Conservation (phyloP, 2,113 vertebrate genomes). For the Prionailurus bengalensis region DNA sequence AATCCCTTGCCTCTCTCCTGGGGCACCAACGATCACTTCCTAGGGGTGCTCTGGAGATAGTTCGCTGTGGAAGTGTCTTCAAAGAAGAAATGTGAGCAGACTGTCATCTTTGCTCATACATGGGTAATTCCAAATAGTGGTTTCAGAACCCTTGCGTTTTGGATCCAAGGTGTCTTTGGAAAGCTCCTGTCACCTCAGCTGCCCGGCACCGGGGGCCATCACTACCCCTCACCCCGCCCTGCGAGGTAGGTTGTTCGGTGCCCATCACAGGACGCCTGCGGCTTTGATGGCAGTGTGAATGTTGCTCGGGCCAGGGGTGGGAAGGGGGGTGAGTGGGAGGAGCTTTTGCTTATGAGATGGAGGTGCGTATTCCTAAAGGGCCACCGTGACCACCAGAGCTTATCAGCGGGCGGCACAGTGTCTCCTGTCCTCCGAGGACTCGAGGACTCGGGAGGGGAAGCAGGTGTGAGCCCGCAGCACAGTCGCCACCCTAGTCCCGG, state of each 20-base stretch:
- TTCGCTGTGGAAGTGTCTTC: background rate
- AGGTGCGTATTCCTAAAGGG: conserved; percentile 10
- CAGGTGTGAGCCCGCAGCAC: background rate
- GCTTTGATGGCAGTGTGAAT: conserved; percentile 77
- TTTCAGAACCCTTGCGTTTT: background rate
- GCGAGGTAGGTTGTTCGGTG: conserved; percentile 76
- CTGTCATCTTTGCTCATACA: background rate
- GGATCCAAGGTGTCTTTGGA: conserved; percentile 32
- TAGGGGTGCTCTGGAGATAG: background rate
- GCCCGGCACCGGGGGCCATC: background rate
- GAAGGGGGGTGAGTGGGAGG: background rate
- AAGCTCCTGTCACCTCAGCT: conserved; percentile 53
- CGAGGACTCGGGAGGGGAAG: background rate
- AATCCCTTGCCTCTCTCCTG: background rate
- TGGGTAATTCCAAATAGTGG: background rate
- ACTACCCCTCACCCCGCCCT: conserved; percentile 46
- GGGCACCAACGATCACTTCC: background rate
- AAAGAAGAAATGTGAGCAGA: background rate
- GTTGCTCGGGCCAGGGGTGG: background rate
- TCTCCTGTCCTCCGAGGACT: background rate
- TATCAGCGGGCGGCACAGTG: background rate
- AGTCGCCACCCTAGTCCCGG: conserved; percentile 66
- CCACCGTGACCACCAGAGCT: background rate
- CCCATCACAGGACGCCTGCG: conserved; percentile 25
- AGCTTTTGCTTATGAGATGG: conserved; percentile 61